Conservation (phyloP, 2,797 vertebrate genomes). For the Dicrostonyx torquatus region DNA sequence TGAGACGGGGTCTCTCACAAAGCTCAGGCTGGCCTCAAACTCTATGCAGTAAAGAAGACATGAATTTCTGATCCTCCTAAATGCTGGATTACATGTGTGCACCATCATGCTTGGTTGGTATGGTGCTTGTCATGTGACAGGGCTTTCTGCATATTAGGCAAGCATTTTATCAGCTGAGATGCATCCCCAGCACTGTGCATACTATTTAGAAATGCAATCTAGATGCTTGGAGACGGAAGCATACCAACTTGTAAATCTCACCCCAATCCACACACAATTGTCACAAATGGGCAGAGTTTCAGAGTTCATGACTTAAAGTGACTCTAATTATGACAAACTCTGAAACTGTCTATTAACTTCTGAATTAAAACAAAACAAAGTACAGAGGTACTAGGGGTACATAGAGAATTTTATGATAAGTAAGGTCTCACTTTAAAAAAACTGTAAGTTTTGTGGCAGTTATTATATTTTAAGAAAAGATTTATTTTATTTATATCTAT, state of each 20-base stretch:
- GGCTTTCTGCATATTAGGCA: neutral
- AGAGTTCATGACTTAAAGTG: neutral
- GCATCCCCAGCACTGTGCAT: neutral
- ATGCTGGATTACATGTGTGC: neutral
- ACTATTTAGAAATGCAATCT: slow-evolving; percentile 18
- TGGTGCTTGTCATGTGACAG: neutral
- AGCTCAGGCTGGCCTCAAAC: neutral
- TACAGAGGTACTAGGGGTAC: neutral
- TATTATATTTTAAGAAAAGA: neutral
- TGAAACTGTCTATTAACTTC: neutral
- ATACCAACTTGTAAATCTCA: neutral
- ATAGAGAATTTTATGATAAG: neutral
- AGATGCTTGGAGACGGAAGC: slow-evolving; percentile 24
- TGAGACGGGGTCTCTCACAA: neutral
- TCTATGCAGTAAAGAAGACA: neutral
- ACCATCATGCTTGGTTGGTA: neutral
- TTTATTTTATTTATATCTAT: neutral
- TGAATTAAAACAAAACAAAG: slow-evolving; percentile 43
- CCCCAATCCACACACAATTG: neutral
- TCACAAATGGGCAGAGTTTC: neutral
- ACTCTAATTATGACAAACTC: neutral
- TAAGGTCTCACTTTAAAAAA: slow-evolving; percentile 19
- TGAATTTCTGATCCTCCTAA: neutral
- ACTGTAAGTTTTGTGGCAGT: neutral
- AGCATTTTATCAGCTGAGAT: neutral